Evolutionary conservation across 2,888 invertebrate species (phyloP).

Genomic region (Cyclophora punctaria): DNA sequence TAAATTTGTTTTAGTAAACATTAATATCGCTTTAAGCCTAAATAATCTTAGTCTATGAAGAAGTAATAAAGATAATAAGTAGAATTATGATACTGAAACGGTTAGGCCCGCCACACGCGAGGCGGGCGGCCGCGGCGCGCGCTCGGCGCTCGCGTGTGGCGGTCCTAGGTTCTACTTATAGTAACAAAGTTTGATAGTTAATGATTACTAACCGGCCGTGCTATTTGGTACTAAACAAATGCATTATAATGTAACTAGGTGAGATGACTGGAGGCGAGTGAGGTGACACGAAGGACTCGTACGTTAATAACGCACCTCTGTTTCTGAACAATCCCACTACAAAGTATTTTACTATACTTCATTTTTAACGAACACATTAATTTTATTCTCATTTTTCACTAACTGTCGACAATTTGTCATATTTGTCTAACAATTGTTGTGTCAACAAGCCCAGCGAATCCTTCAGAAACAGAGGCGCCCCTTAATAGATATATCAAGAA

Average conservation of each 20-base stretch:
- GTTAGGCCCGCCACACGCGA: slow-evolving; percentile 11
- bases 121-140: no score
- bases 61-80: slow-evolving; percentile 54
- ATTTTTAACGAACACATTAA: no score
- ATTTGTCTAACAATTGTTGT: no score
- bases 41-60: slow-evolving; percentile 57
- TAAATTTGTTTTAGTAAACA: slow-evolving; percentile 64
- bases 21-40: slow-evolving; percentile 69
- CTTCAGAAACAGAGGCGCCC: neutral
- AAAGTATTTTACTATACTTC: no score
- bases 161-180: slow-evolving; percentile 25
- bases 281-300: neutral
- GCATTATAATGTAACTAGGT: slow-evolving; percentile 63
- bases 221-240: slow-evolving; percentile 70
- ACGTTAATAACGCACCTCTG: no score
- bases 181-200: slow-evolving; percentile 45
- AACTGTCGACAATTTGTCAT: no score
- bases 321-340: no score
- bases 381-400: no score
- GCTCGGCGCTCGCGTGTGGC: no score
- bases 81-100: slow-evolving; percentile 29
- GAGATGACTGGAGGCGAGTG: slow-evolving; percentile 32
- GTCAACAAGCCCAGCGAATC: neutral
- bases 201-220: slow-evolving; percentile 62
- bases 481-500: slow-evolving; percentile 13